These are phyloP conservation scores for Cataglyphis rosenhaueri DNA, from an alignment of 2,888 invertebrate genomes.

Conservation along the genomic window DNA sequence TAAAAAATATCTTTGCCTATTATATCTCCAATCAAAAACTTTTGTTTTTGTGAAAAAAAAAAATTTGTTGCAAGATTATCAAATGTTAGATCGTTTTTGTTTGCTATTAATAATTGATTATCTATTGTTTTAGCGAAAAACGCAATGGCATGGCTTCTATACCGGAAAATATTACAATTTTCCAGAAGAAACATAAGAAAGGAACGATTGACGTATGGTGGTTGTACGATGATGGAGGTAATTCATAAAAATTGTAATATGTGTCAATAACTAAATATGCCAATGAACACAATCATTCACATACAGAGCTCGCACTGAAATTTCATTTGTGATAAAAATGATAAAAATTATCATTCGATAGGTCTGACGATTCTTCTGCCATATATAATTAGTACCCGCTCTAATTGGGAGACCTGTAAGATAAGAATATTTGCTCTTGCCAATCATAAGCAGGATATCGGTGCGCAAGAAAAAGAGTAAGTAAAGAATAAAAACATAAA, in stretches of 20 bases:
- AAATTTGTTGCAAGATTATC: background rate
- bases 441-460: conserved; percentile 91
- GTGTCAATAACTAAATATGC: background rate
- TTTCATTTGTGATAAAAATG: conserved; percentile 64
- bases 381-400: conserved; percentile 93
- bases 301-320: background rate
- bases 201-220: conserved; percentile 98
- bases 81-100: background rate
- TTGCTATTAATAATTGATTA: background rate
- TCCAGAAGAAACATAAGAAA: conserved; percentile 91
- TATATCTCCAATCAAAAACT: background rate
- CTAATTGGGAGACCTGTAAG: conserved; percentile 92
- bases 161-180: conserved; percentile 90
- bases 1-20: background rate
- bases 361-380: conserved; percentile 93
- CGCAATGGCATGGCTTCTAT: conserved; percentile 83
- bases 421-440: conserved; percentile 94
- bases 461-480: conserved; percentile 94
- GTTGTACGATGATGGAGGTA: conserved; percentile 97
- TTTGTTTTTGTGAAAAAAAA: background rate
- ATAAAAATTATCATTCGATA: conserved; percentile 77
- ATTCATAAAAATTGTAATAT: conserved; percentile 60
- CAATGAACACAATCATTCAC: conserved; percentile 31
- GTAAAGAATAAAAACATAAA: conserved; percentile 72
- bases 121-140: conserved; percentile 72